phyloP scores from a whole-genome alignment of 2,888 invertebrate genomes.

The Zele albiditarsus region DNA sequence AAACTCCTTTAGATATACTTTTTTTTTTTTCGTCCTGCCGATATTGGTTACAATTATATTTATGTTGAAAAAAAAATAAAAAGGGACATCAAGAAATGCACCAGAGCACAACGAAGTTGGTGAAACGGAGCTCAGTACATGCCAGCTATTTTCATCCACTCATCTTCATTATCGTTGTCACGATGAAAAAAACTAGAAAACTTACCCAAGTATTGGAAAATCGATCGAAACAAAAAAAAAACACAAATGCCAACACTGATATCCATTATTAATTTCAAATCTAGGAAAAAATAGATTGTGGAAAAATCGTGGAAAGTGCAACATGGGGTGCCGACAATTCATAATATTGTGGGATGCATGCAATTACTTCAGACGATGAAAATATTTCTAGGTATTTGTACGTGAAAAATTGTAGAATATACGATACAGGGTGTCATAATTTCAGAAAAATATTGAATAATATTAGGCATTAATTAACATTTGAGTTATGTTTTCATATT shows the following conservation, averaged over 20 bases:
- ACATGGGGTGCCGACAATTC: too few species aligned
- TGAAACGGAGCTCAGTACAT: not conserved
- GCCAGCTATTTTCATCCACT: conserved; percentile 14
- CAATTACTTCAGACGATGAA: too few species aligned
- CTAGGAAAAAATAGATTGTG: not conserved
- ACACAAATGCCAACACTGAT: not conserved
- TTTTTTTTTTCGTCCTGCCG: not conserved
- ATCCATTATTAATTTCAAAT: not conserved
- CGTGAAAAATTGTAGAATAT: too few species aligned
- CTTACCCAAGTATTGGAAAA: not conserved
- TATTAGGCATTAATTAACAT: too few species aligned
- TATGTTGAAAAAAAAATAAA: not conserved
- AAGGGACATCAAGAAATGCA: not conserved
- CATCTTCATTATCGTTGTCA: conserved; percentile 19
- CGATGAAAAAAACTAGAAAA: not conserved
- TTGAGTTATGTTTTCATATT: too few species aligned
- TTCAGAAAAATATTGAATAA: too few species aligned
- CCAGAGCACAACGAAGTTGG: not conserved
- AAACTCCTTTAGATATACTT: conserved; percentile 25
- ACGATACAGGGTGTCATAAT: too few species aligned
- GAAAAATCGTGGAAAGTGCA: too few species aligned
- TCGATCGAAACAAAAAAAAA: not conserved
- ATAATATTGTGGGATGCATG: too few species aligned
- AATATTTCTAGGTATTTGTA: too few species aligned
- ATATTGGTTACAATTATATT: conserved; percentile 24